phyloP scores from a whole-genome alignment of 1,140 invertebrate genomes.

The Caenorhabditis tropicalis region DNA sequence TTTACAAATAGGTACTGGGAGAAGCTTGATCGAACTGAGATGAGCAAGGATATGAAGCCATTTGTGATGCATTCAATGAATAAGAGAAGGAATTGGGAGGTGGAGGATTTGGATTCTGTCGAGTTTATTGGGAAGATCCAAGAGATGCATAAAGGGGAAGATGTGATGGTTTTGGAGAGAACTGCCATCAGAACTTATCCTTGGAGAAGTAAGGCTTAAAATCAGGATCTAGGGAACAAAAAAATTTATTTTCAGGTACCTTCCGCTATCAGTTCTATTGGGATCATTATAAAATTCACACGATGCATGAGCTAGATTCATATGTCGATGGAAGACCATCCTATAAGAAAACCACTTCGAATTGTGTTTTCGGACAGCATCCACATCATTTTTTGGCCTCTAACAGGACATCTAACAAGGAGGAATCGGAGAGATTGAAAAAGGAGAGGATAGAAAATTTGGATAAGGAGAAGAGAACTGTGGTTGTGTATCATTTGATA shows the following conservation, averaged over 20 bases:
- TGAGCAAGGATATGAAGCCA: constrained; percentile 15
- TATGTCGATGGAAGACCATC: background rate
- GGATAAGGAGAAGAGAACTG: background rate
- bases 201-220: background rate
- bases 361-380: background rate
- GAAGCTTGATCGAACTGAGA: background rate
- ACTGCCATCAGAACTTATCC: background rate
- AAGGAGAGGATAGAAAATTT: background rate
- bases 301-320: constrained; percentile 5
- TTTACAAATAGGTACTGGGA: constrained; percentile 3
- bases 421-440: background rate
- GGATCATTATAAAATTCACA: background rate
- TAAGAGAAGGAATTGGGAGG: constrained; percentile 8
- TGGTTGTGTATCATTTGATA: constrained; percentile 4
- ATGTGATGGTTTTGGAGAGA: constrained; percentile 14
- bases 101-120: too few relatives aligned
- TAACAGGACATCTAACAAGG: background rate
- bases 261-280: background rate
- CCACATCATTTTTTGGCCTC: background rate
- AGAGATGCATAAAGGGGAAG: background rate
- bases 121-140: too few relatives aligned
- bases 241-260: background rate
- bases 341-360: background rate
- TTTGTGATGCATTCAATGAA: constrained; percentile 31
- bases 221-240: background rate